phyloP scores from a whole-genome alignment of 53 echinoderm and acorn worm genomes.

The Mesocentrotus franciscanus region DNA sequence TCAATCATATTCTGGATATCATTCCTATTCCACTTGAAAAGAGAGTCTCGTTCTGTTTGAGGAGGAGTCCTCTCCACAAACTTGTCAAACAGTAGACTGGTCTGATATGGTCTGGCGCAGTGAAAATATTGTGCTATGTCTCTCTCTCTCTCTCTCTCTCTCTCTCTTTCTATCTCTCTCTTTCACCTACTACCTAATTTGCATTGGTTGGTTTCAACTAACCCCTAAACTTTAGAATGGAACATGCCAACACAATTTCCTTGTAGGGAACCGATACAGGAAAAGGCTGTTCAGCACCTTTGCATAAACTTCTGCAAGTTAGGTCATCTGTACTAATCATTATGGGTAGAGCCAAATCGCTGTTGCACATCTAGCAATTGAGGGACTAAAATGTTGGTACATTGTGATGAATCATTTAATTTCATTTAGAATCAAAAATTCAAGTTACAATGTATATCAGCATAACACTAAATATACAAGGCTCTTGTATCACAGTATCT shows the following conservation, averaged over 20 bases:
- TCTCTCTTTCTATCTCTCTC: neutral
- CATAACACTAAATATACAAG: too few relatives aligned
- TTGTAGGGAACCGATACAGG: neutral
- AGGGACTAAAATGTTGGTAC: neutral
- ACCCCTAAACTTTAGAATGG: conserved; percentile 26
- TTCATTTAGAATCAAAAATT: too few relatives aligned
- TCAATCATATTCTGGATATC: neutral
- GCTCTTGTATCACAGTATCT: neutral
- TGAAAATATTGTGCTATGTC: neutral
- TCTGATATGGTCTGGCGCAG: neutral
- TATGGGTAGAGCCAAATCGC: neutral
- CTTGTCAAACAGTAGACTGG: conserved; percentile 13
- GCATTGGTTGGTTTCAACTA: neutral
- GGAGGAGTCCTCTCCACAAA: neutral
- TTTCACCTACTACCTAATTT: neutral
- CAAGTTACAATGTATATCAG: too few relatives aligned
- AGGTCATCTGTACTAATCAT: neutral
- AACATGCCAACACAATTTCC: conserved; percentile 30
- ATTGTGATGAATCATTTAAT: neutral
- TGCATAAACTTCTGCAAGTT: neutral
- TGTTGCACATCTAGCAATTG: neutral
- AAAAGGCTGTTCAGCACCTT: conserved; percentile 5
- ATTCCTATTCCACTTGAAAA: neutral
- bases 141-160: neutral
- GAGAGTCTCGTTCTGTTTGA: neutral